Conservation (phyloP, 2,113 vertebrate genomes). For the Chloebia gouldiae region DNA sequence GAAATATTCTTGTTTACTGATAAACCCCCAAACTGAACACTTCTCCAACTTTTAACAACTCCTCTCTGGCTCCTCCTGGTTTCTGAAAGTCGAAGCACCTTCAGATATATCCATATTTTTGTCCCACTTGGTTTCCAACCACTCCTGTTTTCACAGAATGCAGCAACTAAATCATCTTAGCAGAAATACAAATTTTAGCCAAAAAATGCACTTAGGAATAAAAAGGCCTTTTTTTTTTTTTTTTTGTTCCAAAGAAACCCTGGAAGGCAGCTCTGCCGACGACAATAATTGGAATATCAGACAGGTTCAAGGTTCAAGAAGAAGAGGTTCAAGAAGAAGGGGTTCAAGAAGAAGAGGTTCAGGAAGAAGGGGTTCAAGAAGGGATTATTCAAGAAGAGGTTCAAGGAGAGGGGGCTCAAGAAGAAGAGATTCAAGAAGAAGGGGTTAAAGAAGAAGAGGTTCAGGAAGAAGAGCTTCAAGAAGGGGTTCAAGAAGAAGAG, state of each 20-base stretch:
- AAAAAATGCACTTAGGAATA: neutral
- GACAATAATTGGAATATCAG: constrained; percentile 42
- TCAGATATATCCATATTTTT: neutral
- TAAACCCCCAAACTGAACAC: neutral
- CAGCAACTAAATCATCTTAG: constrained; percentile 17
- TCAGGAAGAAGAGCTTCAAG: neutral
- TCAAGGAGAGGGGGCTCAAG: neutral
- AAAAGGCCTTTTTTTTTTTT: neutral
- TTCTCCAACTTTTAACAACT: neutral
- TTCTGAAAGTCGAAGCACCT: neutral
- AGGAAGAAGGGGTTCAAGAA: neutral
- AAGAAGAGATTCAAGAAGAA: neutral
- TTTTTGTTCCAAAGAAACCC: neutral
- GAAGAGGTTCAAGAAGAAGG: neutral
- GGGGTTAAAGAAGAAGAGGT: neutral
- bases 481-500: neutral
- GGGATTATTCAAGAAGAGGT: too few relatives aligned
- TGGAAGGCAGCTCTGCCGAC: neutral
- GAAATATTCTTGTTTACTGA: neutral
- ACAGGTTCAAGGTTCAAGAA: neutral
- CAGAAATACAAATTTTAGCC: constrained; percentile 30
- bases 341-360: neutral
- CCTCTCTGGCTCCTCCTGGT: neutral
- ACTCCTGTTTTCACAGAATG: neutral
- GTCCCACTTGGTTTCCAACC: neutral